Percentiles rank a stretch among this genome's conserved stretches.
phyloP scores from a whole-genome alignment of 2,888 invertebrate species.

The Heliconius ismenius region DNA sequence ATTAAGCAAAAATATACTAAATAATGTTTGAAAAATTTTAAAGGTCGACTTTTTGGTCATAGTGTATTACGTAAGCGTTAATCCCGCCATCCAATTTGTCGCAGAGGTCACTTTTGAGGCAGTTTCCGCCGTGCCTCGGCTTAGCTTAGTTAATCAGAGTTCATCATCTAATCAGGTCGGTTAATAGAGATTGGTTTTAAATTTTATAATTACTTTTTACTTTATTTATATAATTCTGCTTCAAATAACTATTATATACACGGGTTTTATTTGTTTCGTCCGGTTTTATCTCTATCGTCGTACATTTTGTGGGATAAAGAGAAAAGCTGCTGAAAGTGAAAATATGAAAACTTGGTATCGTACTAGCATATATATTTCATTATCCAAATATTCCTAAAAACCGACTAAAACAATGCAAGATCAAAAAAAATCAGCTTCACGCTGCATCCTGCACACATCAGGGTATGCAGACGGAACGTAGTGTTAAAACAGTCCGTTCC shows the following conservation, averaged over 20 bases:
- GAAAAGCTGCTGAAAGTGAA: neutral
- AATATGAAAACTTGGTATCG: no score
- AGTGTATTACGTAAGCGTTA: neutral
- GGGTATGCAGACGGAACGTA: no score
- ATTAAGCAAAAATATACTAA: neutral
- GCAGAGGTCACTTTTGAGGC: conserved; percentile 10
- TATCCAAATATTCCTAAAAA: no score
- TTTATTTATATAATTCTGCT: neutral
- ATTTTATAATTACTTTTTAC: neutral
- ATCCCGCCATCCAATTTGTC: conserved; percentile 19
- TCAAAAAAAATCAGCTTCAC: no score
- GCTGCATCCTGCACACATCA: no score
- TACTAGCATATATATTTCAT: no score
- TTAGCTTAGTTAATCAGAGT: conserved; percentile 23
- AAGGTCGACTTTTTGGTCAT: neutral
- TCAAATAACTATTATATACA: neutral
- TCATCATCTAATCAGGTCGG: conserved; percentile 4
- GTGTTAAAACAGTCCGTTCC: no score
- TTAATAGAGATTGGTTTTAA: neutral
- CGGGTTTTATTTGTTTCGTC: neutral
- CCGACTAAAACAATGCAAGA: no score
- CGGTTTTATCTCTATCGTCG: neutral
- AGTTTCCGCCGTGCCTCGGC: conserved; percentile 5
- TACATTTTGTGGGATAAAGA: neutral
- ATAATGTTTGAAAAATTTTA: neutral